phyloP scores from a whole-genome alignment of 1,140 invertebrate genomes.

The Drosophila varians region DNA sequence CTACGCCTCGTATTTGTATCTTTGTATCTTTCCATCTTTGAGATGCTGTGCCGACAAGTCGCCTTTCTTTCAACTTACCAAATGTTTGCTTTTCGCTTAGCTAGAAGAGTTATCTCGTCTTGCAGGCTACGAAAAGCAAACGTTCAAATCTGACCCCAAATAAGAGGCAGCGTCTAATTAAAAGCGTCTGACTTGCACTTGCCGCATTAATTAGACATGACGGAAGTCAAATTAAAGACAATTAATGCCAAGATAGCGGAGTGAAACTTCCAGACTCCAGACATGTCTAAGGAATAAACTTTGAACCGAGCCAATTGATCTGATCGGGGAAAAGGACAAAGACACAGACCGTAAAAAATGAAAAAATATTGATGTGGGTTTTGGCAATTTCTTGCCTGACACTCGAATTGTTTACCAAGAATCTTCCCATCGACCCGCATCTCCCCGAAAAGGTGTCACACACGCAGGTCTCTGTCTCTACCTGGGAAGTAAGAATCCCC shows the following conservation, averaged over 20 bases:
- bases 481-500: not conserved
- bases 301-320: slow-evolving; percentile 26
- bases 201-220: slow-evolving; percentile 65
- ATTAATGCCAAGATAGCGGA: slow-evolving; percentile 62
- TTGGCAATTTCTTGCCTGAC: slow-evolving; percentile 49
- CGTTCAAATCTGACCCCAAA: slow-evolving; percentile 57
- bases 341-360: slow-evolving; percentile 5
- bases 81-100: slow-evolving; percentile 38
- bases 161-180: slow-evolving; percentile 46
- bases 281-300: slow-evolving; percentile 25
- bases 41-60: slow-evolving; percentile 28
- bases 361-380: slow-evolving; percentile 41
- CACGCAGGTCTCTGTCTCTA: slow-evolving; percentile 2
- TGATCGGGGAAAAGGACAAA: slow-evolving; percentile 14
- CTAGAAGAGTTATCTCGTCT: slow-evolving; percentile 21
- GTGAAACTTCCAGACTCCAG: not conserved
- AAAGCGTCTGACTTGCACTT: slow-evolving; percentile 53
- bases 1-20: slow-evolving; percentile 1
- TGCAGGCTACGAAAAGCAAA: not conserved
- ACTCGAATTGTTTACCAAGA: slow-evolving; percentile 39
- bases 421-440: slow-evolving; percentile 46
- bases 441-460: slow-evolving; percentile 40
- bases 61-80: slow-evolving; percentile 45
- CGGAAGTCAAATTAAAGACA: slow-evolving; percentile 77
- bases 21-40: slow-evolving; percentile 22